Conservation (phyloP, 2,888 invertebrate genomes). For the Lycocerus yunnanus region DNA sequence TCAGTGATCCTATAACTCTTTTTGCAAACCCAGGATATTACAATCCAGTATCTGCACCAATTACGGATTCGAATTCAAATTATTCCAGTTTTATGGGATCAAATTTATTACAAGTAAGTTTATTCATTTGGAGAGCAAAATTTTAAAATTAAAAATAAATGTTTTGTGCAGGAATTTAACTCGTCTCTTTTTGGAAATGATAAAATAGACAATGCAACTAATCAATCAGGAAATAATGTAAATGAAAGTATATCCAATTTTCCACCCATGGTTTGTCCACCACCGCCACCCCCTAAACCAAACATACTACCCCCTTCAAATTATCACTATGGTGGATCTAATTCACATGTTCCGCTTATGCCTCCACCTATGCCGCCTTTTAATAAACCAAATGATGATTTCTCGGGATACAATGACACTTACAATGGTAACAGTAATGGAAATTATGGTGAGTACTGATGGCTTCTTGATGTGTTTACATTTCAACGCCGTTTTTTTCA, state of each 20-base stretch:
- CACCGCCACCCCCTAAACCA: slow-evolving; percentile 49
- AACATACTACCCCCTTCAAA: slow-evolving; percentile 26
- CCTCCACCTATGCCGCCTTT: slow-evolving; percentile 61
- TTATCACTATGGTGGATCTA: slow-evolving; percentile 31
- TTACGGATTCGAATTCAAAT: slow-evolving; percentile 32
- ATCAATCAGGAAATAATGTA: slow-evolving; percentile 10
- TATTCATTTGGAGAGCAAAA: slow-evolving; percentile 5
- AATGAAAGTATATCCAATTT: slow-evolving; percentile 38
- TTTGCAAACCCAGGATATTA: slow-evolving; percentile 56
- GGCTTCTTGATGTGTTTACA: not conserved
- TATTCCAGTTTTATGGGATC: slow-evolving; percentile 69
- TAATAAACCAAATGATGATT: slow-evolving; percentile 42
- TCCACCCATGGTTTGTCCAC: slow-evolving; percentile 57
- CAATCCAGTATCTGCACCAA: slow-evolving; percentile 52
- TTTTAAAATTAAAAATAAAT: no score
- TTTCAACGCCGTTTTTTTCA: not conserved
- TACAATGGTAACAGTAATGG: slow-evolving; percentile 10
- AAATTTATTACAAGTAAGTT: slow-evolving; percentile 57
- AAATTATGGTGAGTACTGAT: slow-evolving; percentile 29
- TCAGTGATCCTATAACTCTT: slow-evolving; percentile 1
- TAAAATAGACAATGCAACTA: not conserved
- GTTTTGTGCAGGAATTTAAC: slow-evolving; percentile 27
- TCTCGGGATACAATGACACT: slow-evolving; percentile 25
- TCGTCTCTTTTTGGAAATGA: slow-evolving; percentile 25
- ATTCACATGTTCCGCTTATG: slow-evolving; percentile 58